These are phyloP conservation scores for Cheiracanthium punctorium DNA, from an alignment of 2,888 invertebrate species.

Conservation along the genomic window DNA sequence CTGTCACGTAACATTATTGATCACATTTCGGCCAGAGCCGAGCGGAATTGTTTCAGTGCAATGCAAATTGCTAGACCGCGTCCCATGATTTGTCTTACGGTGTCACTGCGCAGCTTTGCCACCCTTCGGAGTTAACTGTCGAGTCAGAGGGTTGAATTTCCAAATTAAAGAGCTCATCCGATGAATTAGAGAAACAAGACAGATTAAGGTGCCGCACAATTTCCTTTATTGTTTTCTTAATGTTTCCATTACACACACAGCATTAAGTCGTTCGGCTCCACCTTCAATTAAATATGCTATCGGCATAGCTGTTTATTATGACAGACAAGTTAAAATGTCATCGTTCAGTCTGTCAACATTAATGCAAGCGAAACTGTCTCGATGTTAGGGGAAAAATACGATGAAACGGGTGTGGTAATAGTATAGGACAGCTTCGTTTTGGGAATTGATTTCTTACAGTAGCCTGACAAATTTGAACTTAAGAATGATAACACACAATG, in stretches of 20 bases:
- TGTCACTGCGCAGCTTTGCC: conserved; percentile 21
- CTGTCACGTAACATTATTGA: conserved; percentile 67
- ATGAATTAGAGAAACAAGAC: conserved; percentile 23
- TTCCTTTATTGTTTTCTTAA: not conserved
- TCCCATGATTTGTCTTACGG: conserved; percentile 22
- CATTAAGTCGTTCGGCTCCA: not conserved
- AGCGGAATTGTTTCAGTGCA: conserved; percentile 27
- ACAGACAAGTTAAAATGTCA: not conserved
- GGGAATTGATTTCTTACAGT: too few species aligned
- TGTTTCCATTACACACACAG: not conserved
- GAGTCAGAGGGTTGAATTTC: not conserved
- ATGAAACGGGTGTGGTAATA: too few species aligned
- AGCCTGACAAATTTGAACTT: too few species aligned
- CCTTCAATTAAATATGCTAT: not conserved
- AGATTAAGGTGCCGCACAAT: conserved; percentile 1
- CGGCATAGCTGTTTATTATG: not conserved
- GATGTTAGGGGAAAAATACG: too few species aligned
- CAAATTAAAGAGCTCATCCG: conserved; percentile 11
- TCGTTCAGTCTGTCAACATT: not conserved
- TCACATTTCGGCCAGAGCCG: conserved; percentile 16
- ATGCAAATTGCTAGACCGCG: conserved; percentile 43
- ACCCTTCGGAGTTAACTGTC: not conserved
- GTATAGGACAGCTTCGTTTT: too few species aligned
- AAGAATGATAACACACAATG: too few species aligned
- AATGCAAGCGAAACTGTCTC: too few species aligned